These are phyloP conservation scores for Centropus unirufus DNA, from an alignment of 2,113 vertebrate genomes.

Conservation along the genomic window DNA sequence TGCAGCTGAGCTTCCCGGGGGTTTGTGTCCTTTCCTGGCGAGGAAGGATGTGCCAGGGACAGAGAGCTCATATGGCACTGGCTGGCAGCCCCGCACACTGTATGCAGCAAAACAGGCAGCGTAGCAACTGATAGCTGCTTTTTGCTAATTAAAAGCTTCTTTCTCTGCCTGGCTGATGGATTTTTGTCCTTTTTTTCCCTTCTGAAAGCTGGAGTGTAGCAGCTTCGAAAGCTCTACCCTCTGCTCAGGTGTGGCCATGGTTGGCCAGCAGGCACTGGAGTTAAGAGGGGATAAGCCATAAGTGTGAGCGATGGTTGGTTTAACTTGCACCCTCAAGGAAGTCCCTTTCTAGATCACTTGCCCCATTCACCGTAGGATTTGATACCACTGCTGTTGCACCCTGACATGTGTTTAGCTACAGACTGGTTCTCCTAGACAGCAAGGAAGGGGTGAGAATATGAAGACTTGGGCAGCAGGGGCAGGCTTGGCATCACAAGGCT, in stretches of 20 bases:
- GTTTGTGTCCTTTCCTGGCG: neutral
- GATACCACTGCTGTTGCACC: neutral
- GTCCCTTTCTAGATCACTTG: neutral
- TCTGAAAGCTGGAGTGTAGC: neutral
- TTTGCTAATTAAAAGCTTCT: neutral
- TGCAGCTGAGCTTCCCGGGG: neutral
- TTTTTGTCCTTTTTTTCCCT: neutral
- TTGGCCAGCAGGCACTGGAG: neutral
- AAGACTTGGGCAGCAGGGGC: neutral
- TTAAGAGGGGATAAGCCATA: neutral
- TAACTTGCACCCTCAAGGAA: neutral
- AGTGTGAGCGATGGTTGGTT: neutral
- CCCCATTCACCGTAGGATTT: neutral
- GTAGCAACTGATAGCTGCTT: neutral
- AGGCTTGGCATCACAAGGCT: fast-evolving
- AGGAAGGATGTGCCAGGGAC: neutral
- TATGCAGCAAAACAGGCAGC: neutral
- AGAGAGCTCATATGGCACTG: neutral
- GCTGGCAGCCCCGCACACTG: neutral
- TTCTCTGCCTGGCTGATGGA: neutral
- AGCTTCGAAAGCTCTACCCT: neutral
- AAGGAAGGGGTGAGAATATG: neutral
- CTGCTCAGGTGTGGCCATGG: neutral
- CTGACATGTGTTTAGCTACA: fast-evolving
- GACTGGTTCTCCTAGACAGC: neutral